These are phyloP conservation scores for Eulemur mongoz DNA, from an alignment of 2,797 vertebrate species.

Conservation along the genomic window DNA sequence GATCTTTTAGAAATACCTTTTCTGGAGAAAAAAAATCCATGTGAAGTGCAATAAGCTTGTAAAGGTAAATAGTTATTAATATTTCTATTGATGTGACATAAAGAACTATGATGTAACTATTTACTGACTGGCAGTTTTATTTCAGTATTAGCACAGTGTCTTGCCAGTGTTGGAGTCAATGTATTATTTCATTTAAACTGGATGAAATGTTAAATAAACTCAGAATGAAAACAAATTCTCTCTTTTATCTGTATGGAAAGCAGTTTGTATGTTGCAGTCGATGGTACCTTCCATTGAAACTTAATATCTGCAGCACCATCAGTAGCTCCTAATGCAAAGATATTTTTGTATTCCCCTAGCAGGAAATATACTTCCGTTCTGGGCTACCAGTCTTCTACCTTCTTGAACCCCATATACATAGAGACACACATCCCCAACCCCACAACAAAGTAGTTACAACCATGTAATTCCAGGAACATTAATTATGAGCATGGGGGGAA, in stretches of 20 bases:
- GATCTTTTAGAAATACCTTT: conserved; percentile 60
- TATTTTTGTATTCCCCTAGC: neutral
- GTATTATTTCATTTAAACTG: conserved; percentile 86
- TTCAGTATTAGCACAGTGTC: conserved; percentile 74
- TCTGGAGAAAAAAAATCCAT: conserved; percentile 57
- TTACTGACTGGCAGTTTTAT: conserved; percentile 58
- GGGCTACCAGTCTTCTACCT: neutral
- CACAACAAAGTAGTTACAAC: too few species aligned
- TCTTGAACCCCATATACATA: neutral
- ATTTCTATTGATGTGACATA: conserved; percentile 1
- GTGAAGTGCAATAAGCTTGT: conserved; percentile 71
- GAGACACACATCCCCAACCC: neutral
- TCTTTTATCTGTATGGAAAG: conserved; percentile 11
- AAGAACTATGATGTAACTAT: neutral
- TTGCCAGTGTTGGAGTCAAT: conserved; percentile 80
- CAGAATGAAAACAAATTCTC: conserved; percentile 71
- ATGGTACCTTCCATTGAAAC: neutral
- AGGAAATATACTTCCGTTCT: neutral
- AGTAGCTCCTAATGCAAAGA: neutral
- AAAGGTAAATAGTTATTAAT: neutral
- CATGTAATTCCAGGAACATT: rapidly evolving
- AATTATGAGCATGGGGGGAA: rapidly evolving
- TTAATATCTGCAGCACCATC: neutral
- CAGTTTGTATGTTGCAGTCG: neutral
- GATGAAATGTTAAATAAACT: conserved; percentile 84